Base-by-base conservation (phyloP, 2,888 invertebrate genomes). In the Sarcophaga caerulescens region DNA sequence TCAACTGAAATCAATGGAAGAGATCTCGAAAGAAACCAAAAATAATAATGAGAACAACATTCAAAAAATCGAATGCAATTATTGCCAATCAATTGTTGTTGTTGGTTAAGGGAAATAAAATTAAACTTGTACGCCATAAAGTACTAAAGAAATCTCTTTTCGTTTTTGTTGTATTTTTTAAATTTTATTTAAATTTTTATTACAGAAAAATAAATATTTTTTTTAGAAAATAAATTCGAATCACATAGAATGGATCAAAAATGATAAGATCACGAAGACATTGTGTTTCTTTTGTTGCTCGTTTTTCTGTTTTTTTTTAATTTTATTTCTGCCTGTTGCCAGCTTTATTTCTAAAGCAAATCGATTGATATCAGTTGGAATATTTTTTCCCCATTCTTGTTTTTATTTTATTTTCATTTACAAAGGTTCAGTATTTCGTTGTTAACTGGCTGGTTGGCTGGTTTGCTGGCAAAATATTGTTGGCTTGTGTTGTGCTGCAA, bases 201-300 rank as follows among this genome's bases (percentile, higher is more conserved):
- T 47, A 59, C 60, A 71, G 57, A 70, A 75, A 81, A 19, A 77
- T 70, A 69, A 73, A 57, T 10, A 10, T 65, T 35, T 71, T 63
- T 19, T 35, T 11, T 62, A 47, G 17, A 62, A 60, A 23, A 19
- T 57, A 69, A 68, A 86, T 75, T 84, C 86, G 78, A 86, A 86
- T 86, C 84, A 81, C 84, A 86, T 71, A 78, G 80, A 87, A 74
- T 82, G 77, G 80, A 87, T 85, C 87, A 82, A 73, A 57, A 52
- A 35, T 85, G 88, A 88, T 88, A 87, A 86, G 88, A 88, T 88
- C 88, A 85, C 87, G 86, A 82, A 73, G 47, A 87, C 86, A 81
- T 87, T 81, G 81, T 83, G 81, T 52, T 52, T 2, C 52, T 52
- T 52, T 14, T 52, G 12, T 52, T 52, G 8, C 4, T 52, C 14